Base-by-base conservation (phyloP, 2,888 invertebrate species). In the Limenitis camilla region DNA sequence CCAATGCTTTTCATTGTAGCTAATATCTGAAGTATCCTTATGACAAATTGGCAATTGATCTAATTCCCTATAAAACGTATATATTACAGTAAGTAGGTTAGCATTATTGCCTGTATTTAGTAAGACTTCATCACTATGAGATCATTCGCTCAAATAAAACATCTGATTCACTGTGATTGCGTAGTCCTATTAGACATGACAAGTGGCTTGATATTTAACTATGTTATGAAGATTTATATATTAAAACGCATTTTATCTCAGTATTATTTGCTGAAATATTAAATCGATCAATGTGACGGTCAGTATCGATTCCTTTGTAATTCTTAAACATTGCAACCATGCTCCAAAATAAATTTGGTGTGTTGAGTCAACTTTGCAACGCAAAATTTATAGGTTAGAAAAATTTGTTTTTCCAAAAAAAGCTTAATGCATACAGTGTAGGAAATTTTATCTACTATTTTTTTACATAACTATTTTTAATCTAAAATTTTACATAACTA, bases 101-200 rank as follows among this genome's bases (percentile, higher is more conserved):
- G 40, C 19, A 35, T 10, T 44, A 44, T 50, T 40, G 40, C 30
- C 19, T 33, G 51, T 39, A 36, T 51, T 49, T 41, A 43, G 51
- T 51, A 38, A 50, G 33, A 55, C 51, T 44, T 62, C 52, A 53
- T 52, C 55, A 53, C 52, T 50, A 66, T 78, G 76, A 78, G 67
- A 73, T 78, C 78, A 78, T 66, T 62, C 52, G 60, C 65, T 50
- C 50, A 44, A 52, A 55, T 57, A 49, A 46, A 49, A 49, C 42
- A 49, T 48, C 56, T 60, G 54, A 60, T 56, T 60, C 59, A 59
- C 40, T 30, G 44, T 42, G 49, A 52, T 55, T 59, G 50, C 56
- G 56, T 56, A 56, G 48, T 58, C 39, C 36, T 43, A 49, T 46
- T 47, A 48, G 33, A 38, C 44, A 35, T 53, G 47, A 53, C 53